Conservation (phyloP, 2,113 vertebrate genomes). For the Galemys pyrenaicus region DNA sequence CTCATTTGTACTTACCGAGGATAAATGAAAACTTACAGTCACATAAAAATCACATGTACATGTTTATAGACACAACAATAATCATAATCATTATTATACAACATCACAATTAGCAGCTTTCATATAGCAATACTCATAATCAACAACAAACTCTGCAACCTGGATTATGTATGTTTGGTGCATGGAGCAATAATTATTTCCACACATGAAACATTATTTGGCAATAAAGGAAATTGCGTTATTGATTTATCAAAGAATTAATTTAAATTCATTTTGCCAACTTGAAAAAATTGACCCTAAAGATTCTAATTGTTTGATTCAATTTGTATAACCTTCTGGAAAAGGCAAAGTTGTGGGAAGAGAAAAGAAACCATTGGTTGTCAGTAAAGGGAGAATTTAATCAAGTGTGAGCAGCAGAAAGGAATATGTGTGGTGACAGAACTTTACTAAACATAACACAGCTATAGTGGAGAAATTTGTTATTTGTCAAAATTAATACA, state of each 20-base stretch:
- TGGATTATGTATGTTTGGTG: background rate
- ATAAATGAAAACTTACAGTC: background rate
- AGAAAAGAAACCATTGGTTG: background rate
- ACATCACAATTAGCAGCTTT: too few relatives aligned
- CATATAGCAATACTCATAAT: too few relatives aligned
- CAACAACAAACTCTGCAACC: too few relatives aligned
- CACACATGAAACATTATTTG: background rate
- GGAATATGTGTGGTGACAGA: background rate
- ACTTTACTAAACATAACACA: background rate
- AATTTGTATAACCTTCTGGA: background rate
- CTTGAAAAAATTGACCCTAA: background rate
- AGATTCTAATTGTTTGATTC: background rate
- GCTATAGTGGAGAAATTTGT: background rate
- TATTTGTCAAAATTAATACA: background rate
- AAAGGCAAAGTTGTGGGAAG: background rate
- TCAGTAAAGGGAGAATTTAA: background rate
- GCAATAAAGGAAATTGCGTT: background rate
- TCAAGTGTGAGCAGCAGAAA: background rate
- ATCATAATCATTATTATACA: too few relatives aligned
- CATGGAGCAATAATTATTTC: background rate
- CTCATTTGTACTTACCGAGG: background rate
- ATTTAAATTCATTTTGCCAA: background rate
- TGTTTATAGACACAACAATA: background rate
- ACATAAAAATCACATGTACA: background rate
- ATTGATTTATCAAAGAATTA: background rate